These are phyloP conservation scores for Orchesella cincta DNA, from an alignment of 1,140 invertebrate genomes.

Conservation along the genomic window DNA sequence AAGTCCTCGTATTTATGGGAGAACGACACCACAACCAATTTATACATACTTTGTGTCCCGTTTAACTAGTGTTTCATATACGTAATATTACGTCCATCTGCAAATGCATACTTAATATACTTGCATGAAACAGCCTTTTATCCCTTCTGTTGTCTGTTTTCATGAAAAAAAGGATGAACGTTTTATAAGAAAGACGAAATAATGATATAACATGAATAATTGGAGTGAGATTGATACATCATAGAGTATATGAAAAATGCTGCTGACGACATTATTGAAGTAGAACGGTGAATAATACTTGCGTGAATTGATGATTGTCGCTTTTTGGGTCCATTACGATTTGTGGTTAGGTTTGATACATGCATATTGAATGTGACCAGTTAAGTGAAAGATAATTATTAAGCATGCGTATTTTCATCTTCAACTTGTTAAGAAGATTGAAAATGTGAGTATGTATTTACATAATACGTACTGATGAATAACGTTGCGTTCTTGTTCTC, in stretches of 20 bases:
- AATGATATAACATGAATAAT: conserved; percentile 21
- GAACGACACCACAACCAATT: too few species aligned
- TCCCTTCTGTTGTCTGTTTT: background rate
- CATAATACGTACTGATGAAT: too few species aligned
- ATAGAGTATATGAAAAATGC: background rate
- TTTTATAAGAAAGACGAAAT: conserved; percentile 16
- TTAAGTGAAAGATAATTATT: too few species aligned
- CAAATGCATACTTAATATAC: background rate
- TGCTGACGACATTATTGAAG: background rate
- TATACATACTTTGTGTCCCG: too few species aligned
- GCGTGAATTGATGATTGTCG: conserved; percentile 9
- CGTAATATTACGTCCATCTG: background rate
- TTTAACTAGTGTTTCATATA: too few species aligned
- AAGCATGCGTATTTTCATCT: too few species aligned
- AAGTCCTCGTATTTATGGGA: background rate
- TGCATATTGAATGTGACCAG: too few species aligned
- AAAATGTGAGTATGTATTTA: too few species aligned
- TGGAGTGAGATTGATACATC: background rate
- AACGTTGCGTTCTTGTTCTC: too few species aligned
- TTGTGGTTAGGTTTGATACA: too few species aligned
- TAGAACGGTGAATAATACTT: background rate
- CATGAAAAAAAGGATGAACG: background rate
- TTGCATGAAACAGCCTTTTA: background rate
- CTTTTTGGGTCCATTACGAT: too few species aligned
- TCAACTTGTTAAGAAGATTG: too few species aligned